Base-by-base conservation (phyloP, 1,140 invertebrate genomes). In the Archegozetes longisetosus region DNA sequence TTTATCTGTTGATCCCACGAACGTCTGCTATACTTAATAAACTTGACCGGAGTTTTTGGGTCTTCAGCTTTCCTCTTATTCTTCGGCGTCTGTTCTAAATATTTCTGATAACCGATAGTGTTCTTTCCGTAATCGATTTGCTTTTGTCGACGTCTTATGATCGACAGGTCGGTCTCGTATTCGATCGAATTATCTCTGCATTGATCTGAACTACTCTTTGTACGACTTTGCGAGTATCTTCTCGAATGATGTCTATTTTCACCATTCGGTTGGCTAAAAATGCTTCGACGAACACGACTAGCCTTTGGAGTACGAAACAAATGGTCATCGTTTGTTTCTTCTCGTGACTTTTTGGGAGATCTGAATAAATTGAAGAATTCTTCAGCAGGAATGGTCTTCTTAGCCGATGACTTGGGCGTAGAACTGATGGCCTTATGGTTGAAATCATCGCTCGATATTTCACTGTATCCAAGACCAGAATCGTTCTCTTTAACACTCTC, bases 91-190 rank as follows among this genome's bases (percentile, higher is more conserved):
- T 75, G 63, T 66, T 79, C 73, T 1, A 77, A 68, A 65, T 92
- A 95, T 71, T 80, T 81, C 55, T 85, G 80, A 73, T 95, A 95
- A 46, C 85, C 87, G 61, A 83, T 72, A 13, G 89, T 94, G 69
- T 91, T 92, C 76, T 93, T 94, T 23, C 91, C 91, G 76, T 88
- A 93, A 70, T 93, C 87, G 70, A 95, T 89, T 73, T 92, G 86
- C 72, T 93, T 94, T 68, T 92, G 86, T 58, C 89, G 78, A 61
- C 90, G 78, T 29, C 78, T 70, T 60, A 95, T 69, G 12, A 86
- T 72, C 22, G 63, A 71, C 17, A 80, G 76, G 76, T 93, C 86
- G 29, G 77, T 81, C 74, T 92, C 87, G 23, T 27, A 55, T 27
- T 54, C 51, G 40, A 60, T 27, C 17, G 17, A 23, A n/a, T 12